Evolutionary conservation across 2,888 invertebrate species (phyloP).

Genomic region (Callimorpha dominula): DNA sequence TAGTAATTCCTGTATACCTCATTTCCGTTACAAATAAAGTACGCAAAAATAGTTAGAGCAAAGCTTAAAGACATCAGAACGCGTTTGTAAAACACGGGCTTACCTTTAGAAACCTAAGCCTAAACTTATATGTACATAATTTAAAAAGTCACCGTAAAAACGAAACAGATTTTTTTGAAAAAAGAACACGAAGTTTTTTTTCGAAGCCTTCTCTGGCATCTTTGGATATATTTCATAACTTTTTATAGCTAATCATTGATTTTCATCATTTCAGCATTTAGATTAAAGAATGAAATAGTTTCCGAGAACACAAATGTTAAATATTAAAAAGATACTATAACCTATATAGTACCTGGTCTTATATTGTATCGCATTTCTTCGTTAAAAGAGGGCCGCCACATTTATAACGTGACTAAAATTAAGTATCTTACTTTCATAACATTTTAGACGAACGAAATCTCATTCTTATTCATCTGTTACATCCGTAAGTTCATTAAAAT

Average conservation of each 20-base stretch:
- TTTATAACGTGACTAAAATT: background rate
- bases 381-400: no score
- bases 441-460: background rate
- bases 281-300: no score
- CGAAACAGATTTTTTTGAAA: background rate
- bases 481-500: background rate
- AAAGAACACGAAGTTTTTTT: background rate
- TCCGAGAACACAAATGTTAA: no score
- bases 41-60: background rate
- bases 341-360: background rate
- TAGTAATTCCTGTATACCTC: background rate
- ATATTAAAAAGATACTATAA: no score
- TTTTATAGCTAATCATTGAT: no score
- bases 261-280: no score
- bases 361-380: background rate
- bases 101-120: no score
- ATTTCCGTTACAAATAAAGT: background rate
- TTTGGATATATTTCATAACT: background rate
- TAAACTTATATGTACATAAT: no score
- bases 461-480: background rate
- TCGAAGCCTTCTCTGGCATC: background rate
- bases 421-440: background rate
- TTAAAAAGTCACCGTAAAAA: no score
- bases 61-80: no score
- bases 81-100: no score